phyloP scores from a whole-genome alignment of 1,140 invertebrate genomes.

The Linepithema humile region DNA sequence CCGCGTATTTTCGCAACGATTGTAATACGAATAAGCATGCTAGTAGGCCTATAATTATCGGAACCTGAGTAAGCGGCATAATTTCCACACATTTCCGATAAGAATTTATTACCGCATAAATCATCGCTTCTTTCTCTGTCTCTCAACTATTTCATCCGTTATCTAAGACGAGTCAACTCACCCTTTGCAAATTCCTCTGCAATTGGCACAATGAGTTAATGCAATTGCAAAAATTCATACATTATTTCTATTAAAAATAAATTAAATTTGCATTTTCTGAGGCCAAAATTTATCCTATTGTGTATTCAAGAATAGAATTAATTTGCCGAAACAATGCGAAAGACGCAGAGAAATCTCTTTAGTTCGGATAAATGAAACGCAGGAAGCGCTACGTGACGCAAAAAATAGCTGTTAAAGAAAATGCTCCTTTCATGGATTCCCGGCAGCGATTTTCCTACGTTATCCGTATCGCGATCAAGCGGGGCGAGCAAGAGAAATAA shows the following conservation, averaged over 20 bases:
- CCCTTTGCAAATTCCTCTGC: too few species aligned
- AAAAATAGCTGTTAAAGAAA: constrained; percentile 7
- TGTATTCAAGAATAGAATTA: background rate
- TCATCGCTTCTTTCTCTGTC: background rate
- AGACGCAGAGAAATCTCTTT: background rate
- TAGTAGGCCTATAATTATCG: constrained; percentile 26
- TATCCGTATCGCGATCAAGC: constrained; percentile 32
- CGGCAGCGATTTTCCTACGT: constrained; percentile 8
- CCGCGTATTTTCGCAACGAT: constrained; percentile 59
- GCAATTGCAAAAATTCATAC: too few species aligned
- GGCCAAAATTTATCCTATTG: background rate
- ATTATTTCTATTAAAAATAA: too few species aligned
- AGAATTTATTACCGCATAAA: background rate
- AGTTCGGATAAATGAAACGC: constrained; percentile 24
- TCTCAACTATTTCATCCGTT: too few species aligned
- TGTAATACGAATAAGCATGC: constrained; percentile 43
- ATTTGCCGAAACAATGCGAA: constrained; percentile 2
- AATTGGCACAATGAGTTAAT: too few species aligned
- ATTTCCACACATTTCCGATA: constrained; percentile 1
- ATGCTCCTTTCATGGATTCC: constrained; percentile 6
- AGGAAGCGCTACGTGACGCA: constrained; percentile 8
- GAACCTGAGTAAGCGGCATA: constrained; percentile 35
- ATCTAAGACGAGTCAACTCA: too few species aligned
- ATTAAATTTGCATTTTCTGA: too few species aligned
- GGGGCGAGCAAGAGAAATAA: constrained; percentile 54